Base-by-base conservation (phyloP, 1,140 invertebrate genomes). In the Zaprionus gabonicus region DNA sequence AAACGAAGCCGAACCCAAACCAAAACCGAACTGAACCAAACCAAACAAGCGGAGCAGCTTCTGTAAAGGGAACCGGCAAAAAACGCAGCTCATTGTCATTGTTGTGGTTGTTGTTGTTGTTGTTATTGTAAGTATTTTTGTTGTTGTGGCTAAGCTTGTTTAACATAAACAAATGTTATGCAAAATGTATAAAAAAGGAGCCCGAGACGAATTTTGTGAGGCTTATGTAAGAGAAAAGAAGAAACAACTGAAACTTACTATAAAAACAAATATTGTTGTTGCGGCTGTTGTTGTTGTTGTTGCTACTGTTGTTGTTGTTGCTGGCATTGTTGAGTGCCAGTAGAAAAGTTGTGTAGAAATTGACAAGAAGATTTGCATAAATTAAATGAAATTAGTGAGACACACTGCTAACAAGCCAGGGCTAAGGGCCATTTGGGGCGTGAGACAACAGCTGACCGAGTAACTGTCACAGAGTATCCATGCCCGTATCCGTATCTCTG, bases 271-370 rank as follows among this genome's bases (percentile, higher is more conserved):
- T 64, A 71, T 57, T 75, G 58, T 75, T 78, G 58, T 57, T 34
- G 49, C 20, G 15, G 28, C 17, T 28, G 55, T 3, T n/a, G 12
- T 36, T 65, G 62, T 57, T 74, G 56, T 65, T 78, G n/a, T 41
- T 41, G 38, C 36, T 38, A 5, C 7, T 41, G 38, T 15, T 41
- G 38, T 4, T 41, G 2, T 0, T 41, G 38, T 4, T 41, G 38
- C 0, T 41, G 38, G 13, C 2, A 17, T 41, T 64, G 62, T 62
- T 56, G 76, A 38, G 0, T 36, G 36, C 13, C 36, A 38, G 15
- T 67, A 80, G 80, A 87, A 85, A 87, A 80, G 80, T 80, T 73
- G 84, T 88, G 73, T 71, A 57, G 84, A 86, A 86, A 86, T 80
- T 83, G 80, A 71, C 82, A 71, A 27, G 49, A 25, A 31, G 25